phyloP scores from a whole-genome alignment of 2,113 vertebrate species.

The Stercorarius parasiticus region DNA sequence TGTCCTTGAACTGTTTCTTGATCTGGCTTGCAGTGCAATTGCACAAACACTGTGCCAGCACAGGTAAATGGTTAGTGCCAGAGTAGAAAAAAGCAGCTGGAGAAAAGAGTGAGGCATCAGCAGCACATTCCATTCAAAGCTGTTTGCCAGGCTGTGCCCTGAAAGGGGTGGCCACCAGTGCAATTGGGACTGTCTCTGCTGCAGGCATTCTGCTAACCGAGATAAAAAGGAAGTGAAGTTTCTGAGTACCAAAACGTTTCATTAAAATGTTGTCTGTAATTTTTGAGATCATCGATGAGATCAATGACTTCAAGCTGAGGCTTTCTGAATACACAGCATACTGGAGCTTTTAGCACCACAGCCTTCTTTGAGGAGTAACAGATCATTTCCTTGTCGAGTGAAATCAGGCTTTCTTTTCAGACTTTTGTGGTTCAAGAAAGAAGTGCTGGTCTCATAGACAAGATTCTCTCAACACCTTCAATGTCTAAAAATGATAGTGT shows the following conservation, averaged over 20 bases:
- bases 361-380: background rate
- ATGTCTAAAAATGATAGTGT: rapidly evolving
- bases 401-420: background rate
- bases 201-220: background rate
- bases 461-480: background rate
- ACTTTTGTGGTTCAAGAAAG: background rate
- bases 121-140: rapidly evolving
- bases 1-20: rapidly evolving
- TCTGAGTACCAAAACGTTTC: background rate
- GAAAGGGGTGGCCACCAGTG: background rate
- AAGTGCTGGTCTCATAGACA: background rate
- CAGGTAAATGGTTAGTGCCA: background rate
- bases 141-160: background rate
- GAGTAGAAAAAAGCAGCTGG: background rate
- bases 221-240: background rate
- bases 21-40: background rate
- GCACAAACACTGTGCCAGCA: background rate
- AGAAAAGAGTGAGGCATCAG: background rate
- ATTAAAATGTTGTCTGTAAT: background rate
- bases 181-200: background rate
- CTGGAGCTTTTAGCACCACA: background rate
- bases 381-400: background rate
- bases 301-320: background rate
- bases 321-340: background rate
- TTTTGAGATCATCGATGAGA: background rate